Base-by-base conservation (phyloP, 1,140 invertebrate genomes). In the Akabosia matsudoensis region DNA sequence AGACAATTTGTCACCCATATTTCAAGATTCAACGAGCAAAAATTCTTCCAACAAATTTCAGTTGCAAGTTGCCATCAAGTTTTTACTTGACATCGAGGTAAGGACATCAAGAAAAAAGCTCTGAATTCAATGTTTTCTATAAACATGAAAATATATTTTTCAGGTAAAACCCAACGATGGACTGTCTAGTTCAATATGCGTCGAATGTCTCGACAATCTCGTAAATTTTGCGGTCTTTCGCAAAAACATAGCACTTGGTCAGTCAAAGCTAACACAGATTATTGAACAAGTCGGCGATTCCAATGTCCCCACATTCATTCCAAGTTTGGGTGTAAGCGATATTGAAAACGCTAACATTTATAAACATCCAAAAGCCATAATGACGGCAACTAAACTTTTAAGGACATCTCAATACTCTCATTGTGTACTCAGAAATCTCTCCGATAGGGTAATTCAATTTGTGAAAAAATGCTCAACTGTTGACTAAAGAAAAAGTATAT, bases 51-150 rank as follows among this genome's bases (percentile, higher is more conserved):
- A 61, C 37, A 28, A 73, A 31, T 79, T 73, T 45, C 76, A 76
- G 37, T 64, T 79, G 30, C 73, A 76, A 74, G 34, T 76, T 1
- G 79, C 79, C 1, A 24, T 79, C 0, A 77, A 76, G 52, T 75
- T 74, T 16, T 70, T 79, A n/a, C 33, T 79, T 1, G 79, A 79
- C 51, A 52, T 79, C 28, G 76, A 79, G 7, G 76, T 79, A 70
- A 52, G 45, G 34, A 45, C 7, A 10, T 45, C 7, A 45, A 45
- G 7, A 10, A 18, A 45, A 45, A 45, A 45, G 18, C 37, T 45
- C 7, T 45, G 18, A 18, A 45, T 18, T 45, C 37, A 45, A 18
- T 7, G 18, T 18, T 45, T 7, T 18, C 37, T 18, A 45, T 45
- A 45, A 7, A 45, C 7, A 45, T 45, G 37, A 10, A 45, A 10